Evolutionary conservation across 2,888 invertebrate species (phyloP).

Genomic region (Chaetogeoica ovagalla): DNA sequence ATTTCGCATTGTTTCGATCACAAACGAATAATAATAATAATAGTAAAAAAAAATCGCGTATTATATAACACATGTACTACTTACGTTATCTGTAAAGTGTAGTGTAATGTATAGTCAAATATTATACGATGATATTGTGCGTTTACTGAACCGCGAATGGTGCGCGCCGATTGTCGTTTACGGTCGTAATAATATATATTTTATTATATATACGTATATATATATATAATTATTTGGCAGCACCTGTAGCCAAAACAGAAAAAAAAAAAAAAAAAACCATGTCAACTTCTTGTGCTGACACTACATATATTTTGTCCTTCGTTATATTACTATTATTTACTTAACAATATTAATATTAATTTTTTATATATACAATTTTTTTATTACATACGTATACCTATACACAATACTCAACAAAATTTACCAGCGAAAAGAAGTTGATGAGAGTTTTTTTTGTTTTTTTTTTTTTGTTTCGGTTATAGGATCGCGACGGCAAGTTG

Average conservation of each 20-base stretch:
- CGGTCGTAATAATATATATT: slow-evolving; percentile 7
- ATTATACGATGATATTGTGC: slow-evolving; percentile 8
- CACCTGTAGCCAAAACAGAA: slow-evolving; percentile 46
- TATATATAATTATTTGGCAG: neutral
- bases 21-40: neutral
- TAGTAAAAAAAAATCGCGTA: neutral
- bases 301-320: slow-evolving; percentile 40
- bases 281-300: slow-evolving; percentile 77
- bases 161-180: slow-evolving; percentile 21
- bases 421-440: slow-evolving; percentile 54
- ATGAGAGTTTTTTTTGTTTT: slow-evolving; percentile 53
- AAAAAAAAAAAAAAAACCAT: slow-evolving; percentile 70
- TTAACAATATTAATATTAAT: slow-evolving; percentile 17
- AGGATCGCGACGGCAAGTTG: slow-evolving; percentile 76
- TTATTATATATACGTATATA: neutral
- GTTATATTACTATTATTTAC: slow-evolving; percentile 39
- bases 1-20: slow-evolving; percentile 7
- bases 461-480: slow-evolving; percentile 77
- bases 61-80: neutral
- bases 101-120: neutral
- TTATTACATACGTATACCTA: no score
- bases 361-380: slow-evolving; percentile 24
- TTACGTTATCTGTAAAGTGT: no score
- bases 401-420: slow-evolving; percentile 26
- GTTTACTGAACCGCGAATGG: slow-evolving; percentile 4